Percentiles rank a stretch among this genome's conserved stretches.
Conservation (phyloP, 2,888 invertebrate species). For the Drosophila kanekoi region DNA sequence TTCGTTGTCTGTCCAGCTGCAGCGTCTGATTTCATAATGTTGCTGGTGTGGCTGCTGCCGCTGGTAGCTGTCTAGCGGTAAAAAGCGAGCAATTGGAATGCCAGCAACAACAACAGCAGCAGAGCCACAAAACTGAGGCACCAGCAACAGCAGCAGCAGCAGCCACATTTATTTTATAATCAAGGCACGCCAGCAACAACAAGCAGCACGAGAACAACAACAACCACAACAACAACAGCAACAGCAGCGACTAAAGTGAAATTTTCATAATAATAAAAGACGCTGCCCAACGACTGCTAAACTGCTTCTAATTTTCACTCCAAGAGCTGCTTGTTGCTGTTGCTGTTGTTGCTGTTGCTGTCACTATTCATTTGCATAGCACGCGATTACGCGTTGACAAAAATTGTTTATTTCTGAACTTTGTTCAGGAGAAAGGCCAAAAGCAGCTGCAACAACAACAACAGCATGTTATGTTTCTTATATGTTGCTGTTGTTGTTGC, state of each 20-base stretch:
- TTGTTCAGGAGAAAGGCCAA: conserved; percentile 44
- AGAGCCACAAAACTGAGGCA: conserved; percentile 27
- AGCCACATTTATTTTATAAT: conserved; percentile 43
- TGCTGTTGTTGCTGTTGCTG: conserved; percentile 10
- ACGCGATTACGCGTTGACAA: conserved; percentile 35
- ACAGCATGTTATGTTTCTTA: background rate
- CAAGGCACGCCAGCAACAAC: conserved; percentile 48
- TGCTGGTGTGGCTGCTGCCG: conserved; percentile 39
- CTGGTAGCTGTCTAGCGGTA: conserved; percentile 65
- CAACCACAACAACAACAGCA: conserved; percentile 26
- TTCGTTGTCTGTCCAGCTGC: conserved; percentile 25
- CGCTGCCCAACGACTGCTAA: conserved; percentile 46
- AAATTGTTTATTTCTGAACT: conserved; percentile 48
- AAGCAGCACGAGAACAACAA: conserved; percentile 23
- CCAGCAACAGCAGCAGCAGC: conserved; percentile 18
- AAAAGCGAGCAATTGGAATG: conserved; percentile 64
- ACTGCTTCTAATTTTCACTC: conserved; percentile 48
- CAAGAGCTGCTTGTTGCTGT: too few species aligned
- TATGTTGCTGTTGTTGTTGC: conserved; percentile 13
- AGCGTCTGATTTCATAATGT: conserved; percentile 51
- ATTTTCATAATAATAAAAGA: conserved; percentile 52
- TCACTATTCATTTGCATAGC: conserved; percentile 40
- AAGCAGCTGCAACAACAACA: conserved; percentile 32
- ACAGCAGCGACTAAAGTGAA: conserved; percentile 45
- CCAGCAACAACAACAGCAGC: conserved; percentile 34